Conservation (phyloP, 2,797 vertebrate species). For the Bovichtus diacanthus region DNA sequence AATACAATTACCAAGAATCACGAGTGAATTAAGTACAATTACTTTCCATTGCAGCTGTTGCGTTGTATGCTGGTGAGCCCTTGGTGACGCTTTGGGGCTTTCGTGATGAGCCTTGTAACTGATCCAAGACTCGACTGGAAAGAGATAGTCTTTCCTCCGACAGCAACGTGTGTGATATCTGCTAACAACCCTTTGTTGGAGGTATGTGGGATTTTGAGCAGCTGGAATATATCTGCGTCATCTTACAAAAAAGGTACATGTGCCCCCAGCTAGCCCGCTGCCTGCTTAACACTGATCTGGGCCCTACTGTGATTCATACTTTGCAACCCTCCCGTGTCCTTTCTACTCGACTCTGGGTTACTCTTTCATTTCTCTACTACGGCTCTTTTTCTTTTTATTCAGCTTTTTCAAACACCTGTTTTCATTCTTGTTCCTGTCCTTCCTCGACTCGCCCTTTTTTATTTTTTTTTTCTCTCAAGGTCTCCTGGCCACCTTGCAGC, state of each 20-base stretch:
- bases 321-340: conserved; percentile 36
- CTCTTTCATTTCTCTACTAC: conserved; percentile 26
- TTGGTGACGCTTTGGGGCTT: conserved; percentile 55
- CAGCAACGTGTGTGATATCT: conserved; percentile 32
- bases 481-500: conserved; percentile 40
- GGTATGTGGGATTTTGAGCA: conserved; percentile 52
- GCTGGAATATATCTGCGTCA: conserved; percentile 59
- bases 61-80: conserved; percentile 35
- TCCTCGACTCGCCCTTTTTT: neutral
- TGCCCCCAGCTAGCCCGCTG: conserved; percentile 50
- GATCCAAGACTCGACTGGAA: conserved; percentile 30
- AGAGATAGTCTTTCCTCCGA: conserved; percentile 8
- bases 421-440: too few species aligned
- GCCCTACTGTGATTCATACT: conserved; percentile 62
- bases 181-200: conserved; percentile 34
- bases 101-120: conserved; percentile 41
- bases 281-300: conserved; percentile 45
- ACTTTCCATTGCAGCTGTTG: conserved; percentile 44
- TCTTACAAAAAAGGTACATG: conserved; percentile 46
- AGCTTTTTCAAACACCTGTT: too few species aligned
- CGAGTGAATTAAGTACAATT: conserved; percentile 39
- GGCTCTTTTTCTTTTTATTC: conserved; percentile 26
- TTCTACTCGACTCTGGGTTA: conserved; percentile 37
- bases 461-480: conserved; percentile 23
- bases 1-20: conserved; percentile 53